A percentile compares a stretch with the other conserved stretches of the same genome.
Conservation (phyloP, 2,113 vertebrate genomes). For the Kryptolebias marmoratus region DNA sequence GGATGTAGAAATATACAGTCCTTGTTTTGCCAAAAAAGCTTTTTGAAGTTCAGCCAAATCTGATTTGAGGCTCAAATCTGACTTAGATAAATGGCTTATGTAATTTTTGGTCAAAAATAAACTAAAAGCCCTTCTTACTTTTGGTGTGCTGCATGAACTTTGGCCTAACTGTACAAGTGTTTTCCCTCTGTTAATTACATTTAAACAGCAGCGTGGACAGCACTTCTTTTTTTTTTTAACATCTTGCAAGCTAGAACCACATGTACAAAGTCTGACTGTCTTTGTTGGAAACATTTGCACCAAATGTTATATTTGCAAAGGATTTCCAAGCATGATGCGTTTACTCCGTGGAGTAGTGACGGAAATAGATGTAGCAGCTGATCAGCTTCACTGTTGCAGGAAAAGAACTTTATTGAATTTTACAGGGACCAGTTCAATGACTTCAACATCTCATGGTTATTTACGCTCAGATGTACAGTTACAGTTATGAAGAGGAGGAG, state of each 20-base stretch:
- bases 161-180: background rate
- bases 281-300: background rate
- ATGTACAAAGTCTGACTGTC: background rate
- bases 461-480: background rate
- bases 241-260: background rate
- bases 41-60: constrained; percentile 11
- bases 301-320: background rate
- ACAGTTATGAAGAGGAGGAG: background rate
- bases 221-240: background rate
- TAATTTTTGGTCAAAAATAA: background rate
- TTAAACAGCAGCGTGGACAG: background rate
- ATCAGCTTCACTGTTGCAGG: background rate
- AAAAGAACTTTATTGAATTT: background rate
- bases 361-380: background rate
- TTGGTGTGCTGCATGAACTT: background rate
- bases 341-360: background rate
- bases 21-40: background rate
- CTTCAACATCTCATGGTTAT: background rate
- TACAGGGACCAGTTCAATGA: background rate
- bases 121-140: background rate
- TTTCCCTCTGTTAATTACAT: background rate
- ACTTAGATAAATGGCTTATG: background rate
- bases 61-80: background rate
- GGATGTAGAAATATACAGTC: background rate
- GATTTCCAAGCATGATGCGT: background rate